Percentiles rank a stretch among this genome's conserved stretches.
Evolutionary conservation across 2,797 vertebrate genomes (phyloP).

Genomic region (Tapirus indicus): DNA sequence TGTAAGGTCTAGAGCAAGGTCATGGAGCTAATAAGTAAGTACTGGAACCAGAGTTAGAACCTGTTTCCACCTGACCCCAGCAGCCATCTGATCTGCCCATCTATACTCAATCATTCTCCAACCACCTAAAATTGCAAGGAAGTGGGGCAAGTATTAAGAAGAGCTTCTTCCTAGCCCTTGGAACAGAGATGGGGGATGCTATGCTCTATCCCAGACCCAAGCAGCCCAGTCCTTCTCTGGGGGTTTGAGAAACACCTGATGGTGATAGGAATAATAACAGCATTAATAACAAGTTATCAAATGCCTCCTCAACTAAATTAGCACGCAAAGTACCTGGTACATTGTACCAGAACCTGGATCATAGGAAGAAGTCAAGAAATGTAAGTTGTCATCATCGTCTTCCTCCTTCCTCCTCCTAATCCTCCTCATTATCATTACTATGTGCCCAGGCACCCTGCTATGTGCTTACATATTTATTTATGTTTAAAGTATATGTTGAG

Average conservation of each 20-base stretch:
- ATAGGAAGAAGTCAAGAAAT: neutral
- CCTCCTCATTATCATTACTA: neutral
- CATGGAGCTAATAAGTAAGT: neutral
- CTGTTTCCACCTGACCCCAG: fast-evolving
- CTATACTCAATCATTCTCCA: neutral
- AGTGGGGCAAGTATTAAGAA: neutral
- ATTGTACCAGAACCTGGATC: neutral
- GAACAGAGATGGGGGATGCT: neutral
- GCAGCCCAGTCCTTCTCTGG: neutral
- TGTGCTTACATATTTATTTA: neutral
- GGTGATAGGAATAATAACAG: neutral
- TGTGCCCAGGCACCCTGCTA: neutral
- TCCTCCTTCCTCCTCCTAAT: neutral
- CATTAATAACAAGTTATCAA: neutral
- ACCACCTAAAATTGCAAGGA: neutral
- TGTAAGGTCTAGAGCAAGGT: neutral
- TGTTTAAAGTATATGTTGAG: neutral
- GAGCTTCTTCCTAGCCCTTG: neutral
- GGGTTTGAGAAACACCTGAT: neutral
- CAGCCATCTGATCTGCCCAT: neutral
- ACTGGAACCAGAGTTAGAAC: neutral
- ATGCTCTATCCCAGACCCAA: neutral
- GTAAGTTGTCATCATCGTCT: neutral
- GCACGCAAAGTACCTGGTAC: neutral
- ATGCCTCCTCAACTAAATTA: neutral